Evolutionary conservation across 2,888 invertebrate species (phyloP).

Genomic region (Nephrotoma guestfalica): DNA sequence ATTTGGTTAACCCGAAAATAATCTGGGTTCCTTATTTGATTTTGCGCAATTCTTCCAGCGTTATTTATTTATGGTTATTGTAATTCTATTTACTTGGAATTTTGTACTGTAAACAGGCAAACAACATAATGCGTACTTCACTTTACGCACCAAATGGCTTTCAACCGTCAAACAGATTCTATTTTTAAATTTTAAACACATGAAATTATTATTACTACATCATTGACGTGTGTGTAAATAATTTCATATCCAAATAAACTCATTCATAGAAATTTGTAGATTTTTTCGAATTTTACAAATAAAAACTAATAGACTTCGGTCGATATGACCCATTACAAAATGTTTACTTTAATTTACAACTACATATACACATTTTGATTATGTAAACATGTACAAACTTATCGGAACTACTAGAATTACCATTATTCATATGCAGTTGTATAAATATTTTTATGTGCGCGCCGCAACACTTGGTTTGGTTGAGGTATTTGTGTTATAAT

Average conservation of each 20-base stretch:
- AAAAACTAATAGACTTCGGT: not conserved
- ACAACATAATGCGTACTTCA: not conserved
- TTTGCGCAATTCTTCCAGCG: not conserved
- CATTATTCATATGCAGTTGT: not conserved
- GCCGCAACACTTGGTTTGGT: no score
- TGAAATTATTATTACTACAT: not conserved
- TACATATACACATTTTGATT: not conserved
- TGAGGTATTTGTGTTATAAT: not conserved
- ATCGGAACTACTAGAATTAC: not conserved
- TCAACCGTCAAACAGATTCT: not conserved
- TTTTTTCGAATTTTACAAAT: not conserved
- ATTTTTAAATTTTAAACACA: not conserved
- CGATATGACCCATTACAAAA: not conserved
- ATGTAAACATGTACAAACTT: not conserved
- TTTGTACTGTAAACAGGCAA: not conserved
- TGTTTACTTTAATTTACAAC: not conserved
- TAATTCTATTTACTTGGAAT: not conserved
- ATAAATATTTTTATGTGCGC: not conserved
- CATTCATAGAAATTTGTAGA: not conserved
- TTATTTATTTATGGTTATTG: not conserved
- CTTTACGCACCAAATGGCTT: not conserved
- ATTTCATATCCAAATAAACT: not conserved
- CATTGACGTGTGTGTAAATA: no score
- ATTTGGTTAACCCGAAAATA: not conserved
- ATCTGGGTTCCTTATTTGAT: not conserved